Percentiles rank a stretch among this genome's conserved stretches.
Evolutionary conservation across 2,113 vertebrate species (phyloP).

Genomic region (Syngnathus floridae): DNA sequence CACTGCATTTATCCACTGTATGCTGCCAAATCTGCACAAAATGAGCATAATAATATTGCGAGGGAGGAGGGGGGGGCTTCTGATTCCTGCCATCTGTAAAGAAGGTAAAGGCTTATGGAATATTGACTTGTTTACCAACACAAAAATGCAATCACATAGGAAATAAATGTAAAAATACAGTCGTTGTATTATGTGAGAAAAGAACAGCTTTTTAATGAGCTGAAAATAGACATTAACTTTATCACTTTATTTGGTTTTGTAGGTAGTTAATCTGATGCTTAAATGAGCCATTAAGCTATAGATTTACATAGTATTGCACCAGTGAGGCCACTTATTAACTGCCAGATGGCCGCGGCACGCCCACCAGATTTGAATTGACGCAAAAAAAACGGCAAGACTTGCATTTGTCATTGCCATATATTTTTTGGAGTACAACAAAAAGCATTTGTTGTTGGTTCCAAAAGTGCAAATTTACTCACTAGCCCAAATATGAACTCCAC

Average conservation of each 20-base stretch:
- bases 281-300: background rate
- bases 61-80: constrained; percentile 40
- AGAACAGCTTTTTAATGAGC: background rate
- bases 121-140: constrained; percentile 35
- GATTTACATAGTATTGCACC: background rate
- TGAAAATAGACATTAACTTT: background rate
- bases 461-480: background rate
- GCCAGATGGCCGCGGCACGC: too few relatives aligned
- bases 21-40: constrained; percentile 56
- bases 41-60: constrained; percentile 59
- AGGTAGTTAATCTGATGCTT: background rate
- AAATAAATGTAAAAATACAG: background rate
- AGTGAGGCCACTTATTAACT: too few relatives aligned
- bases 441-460: background rate
- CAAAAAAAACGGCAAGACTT: too few relatives aligned
- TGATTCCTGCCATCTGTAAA: constrained; percentile 48
- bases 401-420: too few relatives aligned
- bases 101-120: constrained; percentile 35
- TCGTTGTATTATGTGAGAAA: background rate
- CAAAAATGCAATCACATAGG: constrained; percentile 15
- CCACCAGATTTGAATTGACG: too few relatives aligned
- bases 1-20: constrained; percentile 65
- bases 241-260: background rate
- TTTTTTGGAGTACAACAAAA: too few relatives aligned
- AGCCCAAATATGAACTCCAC: background rate